phyloP scores from a whole-genome alignment of 2,888 invertebrate species.

The Agonopterix subpropinquella region DNA sequence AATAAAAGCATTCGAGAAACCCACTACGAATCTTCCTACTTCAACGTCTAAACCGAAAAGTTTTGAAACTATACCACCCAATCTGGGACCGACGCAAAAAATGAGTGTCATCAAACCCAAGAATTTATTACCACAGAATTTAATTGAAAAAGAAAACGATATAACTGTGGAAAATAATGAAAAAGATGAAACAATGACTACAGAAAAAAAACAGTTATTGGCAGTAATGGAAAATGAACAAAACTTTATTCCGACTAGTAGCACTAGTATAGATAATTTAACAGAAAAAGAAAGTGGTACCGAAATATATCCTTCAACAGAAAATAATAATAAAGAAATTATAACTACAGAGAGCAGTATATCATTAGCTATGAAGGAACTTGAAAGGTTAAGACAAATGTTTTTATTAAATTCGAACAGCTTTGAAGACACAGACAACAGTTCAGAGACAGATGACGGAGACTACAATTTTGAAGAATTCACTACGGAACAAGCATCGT shows the following conservation, averaged over 20 bases:
- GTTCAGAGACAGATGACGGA: conserved; percentile 21
- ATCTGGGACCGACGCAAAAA: background rate
- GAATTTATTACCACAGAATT: conserved; percentile 14
- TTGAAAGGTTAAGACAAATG: conserved; percentile 33
- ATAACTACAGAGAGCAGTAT: conserved; percentile 21
- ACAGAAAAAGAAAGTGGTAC: background rate
- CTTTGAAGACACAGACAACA: conserved; percentile 4
- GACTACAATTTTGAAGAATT: conserved; percentile 25
- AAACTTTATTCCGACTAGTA: no score
- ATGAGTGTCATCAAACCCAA: background rate
- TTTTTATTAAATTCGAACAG: conserved; percentile 5
- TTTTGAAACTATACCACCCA: background rate
- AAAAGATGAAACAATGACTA: background rate
- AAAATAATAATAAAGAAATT: conserved; percentile 14
- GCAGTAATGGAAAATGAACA: no score
- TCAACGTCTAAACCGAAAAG: no score
- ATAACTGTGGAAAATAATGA: background rate
- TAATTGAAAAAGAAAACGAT: conserved; percentile 14
- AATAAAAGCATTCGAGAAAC: background rate
- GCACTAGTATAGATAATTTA: no score
- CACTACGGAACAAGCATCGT: conserved; percentile 5
- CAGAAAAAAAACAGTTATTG: no score
- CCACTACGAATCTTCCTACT: background rate
- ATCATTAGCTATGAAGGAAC: conserved; percentile 21
- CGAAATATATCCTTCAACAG: background rate